These are phyloP conservation scores for Nycteola revayana DNA, from an alignment of 2,888 invertebrate genomes.

Conservation along the genomic window DNA sequence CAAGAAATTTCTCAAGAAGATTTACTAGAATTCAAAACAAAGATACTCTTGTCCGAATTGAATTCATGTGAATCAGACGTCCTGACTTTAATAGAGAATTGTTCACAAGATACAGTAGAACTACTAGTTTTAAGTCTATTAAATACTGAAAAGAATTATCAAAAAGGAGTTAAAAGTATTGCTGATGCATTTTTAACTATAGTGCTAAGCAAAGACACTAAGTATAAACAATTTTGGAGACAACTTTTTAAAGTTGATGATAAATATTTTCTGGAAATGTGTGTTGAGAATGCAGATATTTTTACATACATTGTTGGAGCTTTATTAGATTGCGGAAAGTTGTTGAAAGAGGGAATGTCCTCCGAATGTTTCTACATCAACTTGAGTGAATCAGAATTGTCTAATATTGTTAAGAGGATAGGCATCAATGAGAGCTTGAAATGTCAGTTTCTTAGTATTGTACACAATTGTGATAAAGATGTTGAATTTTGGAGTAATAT, in stretches of 20 bases:
- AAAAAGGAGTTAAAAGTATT: slow-evolving; percentile 36
- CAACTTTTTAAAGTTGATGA: slow-evolving; percentile 49
- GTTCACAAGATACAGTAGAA: slow-evolving; percentile 46
- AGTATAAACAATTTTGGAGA: slow-evolving; percentile 57
- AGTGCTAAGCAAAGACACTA: slow-evolving; percentile 42
- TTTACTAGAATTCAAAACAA: slow-evolving; percentile 54
- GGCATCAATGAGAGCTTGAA: slow-evolving; percentile 58
- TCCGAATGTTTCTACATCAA: slow-evolving; percentile 68
- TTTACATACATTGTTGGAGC: slow-evolving; percentile 54
- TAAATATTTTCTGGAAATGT: slow-evolving; percentile 49
- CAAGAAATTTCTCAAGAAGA: slow-evolving; percentile 46
- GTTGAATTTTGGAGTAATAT: slow-evolving; percentile 65
- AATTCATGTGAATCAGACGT: slow-evolving; percentile 33
- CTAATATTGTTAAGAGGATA: slow-evolving; percentile 61
- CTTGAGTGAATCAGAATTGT: slow-evolving; percentile 75
- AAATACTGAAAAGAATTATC: slow-evolving; percentile 41
- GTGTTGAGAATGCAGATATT: slow-evolving; percentile 49
- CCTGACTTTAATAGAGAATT: slow-evolving; percentile 45
- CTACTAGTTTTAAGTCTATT: slow-evolving; percentile 54
- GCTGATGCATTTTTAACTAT: slow-evolving; percentile 38
- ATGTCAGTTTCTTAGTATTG: slow-evolving; percentile 60
- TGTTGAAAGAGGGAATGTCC: slow-evolving; percentile 58
- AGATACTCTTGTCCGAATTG: slow-evolving; percentile 50
- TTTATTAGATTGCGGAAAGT: slow-evolving; percentile 63
- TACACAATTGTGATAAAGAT: slow-evolving; percentile 65